These are phyloP conservation scores for Myotis daubentonii DNA, from an alignment of 2,797 vertebrate genomes.

Conservation along the genomic window DNA sequence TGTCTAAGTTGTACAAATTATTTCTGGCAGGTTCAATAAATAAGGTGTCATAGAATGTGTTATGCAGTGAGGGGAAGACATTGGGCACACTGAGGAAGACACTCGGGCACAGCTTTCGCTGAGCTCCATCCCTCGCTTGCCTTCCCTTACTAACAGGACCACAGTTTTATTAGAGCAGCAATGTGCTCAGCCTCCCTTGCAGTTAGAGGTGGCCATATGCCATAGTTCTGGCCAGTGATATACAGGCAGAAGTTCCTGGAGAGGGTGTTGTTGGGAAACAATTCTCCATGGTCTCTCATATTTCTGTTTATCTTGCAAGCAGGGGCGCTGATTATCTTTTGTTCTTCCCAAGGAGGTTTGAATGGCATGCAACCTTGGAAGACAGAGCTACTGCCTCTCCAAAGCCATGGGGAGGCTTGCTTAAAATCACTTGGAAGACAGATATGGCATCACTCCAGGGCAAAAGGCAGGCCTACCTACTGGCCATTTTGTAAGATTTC, in stretches of 20 bases:
- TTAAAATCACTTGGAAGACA: not conserved
- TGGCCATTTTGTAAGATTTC: not conserved
- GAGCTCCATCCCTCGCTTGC: not conserved
- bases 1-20: not conserved
- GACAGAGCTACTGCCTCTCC: not conserved
- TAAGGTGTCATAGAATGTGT: not conserved
- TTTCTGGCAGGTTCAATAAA: conserved; percentile 7
- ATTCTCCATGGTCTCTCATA: not conserved
- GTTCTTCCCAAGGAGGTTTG: not conserved
- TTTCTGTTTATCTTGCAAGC: not conserved
- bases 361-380: not conserved
- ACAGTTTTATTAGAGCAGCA: not conserved
- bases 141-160: not conserved
- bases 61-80: not conserved
- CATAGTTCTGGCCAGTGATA: not conserved
- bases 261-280: not conserved
- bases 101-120: not conserved
- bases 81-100: not conserved
- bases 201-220: not conserved
- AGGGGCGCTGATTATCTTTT: not conserved
- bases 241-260: not conserved
- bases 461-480: not conserved
- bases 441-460: not conserved
- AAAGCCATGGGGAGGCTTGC: not conserved
- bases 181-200: not conserved